Percentiles rank a stretch among this genome's conserved stretches.
Conservation (phyloP, 2,797 vertebrate genomes). For the Australoheros facetus region DNA sequence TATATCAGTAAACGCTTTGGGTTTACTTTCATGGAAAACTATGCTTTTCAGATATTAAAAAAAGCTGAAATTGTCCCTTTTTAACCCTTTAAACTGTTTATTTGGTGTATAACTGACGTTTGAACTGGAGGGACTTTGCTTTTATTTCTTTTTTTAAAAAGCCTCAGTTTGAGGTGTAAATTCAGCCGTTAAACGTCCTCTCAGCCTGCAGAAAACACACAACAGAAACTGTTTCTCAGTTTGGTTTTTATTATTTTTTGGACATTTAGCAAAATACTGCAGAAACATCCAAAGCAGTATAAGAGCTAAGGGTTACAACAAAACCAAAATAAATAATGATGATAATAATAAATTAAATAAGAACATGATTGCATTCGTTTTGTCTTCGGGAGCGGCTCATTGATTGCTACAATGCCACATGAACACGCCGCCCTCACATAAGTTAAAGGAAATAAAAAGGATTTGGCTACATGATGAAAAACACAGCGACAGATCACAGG, state of each 20-base stretch:
- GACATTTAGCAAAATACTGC: slow-evolving; percentile 81
- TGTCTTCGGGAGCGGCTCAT: slow-evolving; percentile 76
- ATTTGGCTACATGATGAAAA: slow-evolving; percentile 82
- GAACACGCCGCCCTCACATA: slow-evolving; percentile 74
- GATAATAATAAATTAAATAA: slow-evolving; percentile 26
- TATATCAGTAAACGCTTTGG: too few relatives aligned
- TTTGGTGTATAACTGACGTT: neutral
- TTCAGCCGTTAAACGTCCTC: neutral
- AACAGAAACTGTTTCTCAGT: slow-evolving; percentile 52
- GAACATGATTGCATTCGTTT: slow-evolving; percentile 87
- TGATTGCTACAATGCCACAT: slow-evolving; percentile 73
- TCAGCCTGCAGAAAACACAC: neutral
- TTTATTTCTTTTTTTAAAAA: neutral
- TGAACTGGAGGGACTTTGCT: neutral
- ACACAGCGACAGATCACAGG: slow-evolving; percentile 73
- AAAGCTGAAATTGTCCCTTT: neutral
- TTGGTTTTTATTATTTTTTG: slow-evolving; percentile 81
- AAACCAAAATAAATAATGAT: slow-evolving; percentile 79
- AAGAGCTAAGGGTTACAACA: slow-evolving; percentile 78
- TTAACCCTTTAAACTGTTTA: neutral
- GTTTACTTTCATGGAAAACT: too few relatives aligned
- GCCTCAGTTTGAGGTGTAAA: neutral
- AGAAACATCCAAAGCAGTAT: slow-evolving; percentile 77
- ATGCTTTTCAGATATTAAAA: too few relatives aligned
- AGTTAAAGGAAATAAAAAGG: slow-evolving; percentile 73